These are phyloP conservation scores for Drosophila guanche DNA, from an alignment of 1,140 invertebrate genomes.

Conservation along the genomic window DNA sequence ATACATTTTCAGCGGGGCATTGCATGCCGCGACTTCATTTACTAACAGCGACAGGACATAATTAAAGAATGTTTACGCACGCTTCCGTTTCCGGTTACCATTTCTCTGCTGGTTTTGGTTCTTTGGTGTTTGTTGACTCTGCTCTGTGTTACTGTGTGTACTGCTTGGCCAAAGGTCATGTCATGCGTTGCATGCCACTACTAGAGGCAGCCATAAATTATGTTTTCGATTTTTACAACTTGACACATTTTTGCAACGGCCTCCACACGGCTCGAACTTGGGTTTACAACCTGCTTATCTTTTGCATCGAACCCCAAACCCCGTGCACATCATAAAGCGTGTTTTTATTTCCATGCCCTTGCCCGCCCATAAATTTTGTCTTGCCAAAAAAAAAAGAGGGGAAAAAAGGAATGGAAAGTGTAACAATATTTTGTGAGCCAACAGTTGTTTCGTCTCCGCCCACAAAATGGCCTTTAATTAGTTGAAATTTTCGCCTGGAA, in stretches of 20 bases:
- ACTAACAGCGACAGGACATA: constrained; percentile 45
- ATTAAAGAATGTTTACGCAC: constrained; percentile 74
- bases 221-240: constrained; percentile 61
- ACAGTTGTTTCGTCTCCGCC: constrained; percentile 17
- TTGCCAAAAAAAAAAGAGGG: constrained; percentile 3
- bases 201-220: constrained; percentile 40
- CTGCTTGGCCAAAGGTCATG: too few relatives aligned
- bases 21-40: constrained; percentile 46
- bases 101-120: constrained; percentile 23
- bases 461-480: constrained; percentile 48
- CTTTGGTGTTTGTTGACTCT: too few relatives aligned
- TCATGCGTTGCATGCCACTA: constrained; percentile 7
- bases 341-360: constrained; percentile 16
- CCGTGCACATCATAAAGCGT: constrained; percentile 29
- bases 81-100: constrained; percentile 61
- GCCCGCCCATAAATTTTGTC: constrained; percentile 33
- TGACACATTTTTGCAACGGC: constrained; percentile 44
- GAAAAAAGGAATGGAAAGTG: background rate
- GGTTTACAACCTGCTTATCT: constrained; percentile 40
- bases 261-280: constrained; percentile 4
- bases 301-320: constrained; percentile 17
- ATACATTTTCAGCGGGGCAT: constrained; percentile 9
- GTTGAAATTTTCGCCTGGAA: constrained; percentile 44
- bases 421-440: constrained; percentile 31
- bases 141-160: too few relatives aligned